Evolutionary conservation across 2,113 vertebrate species (phyloP), one percentile per base, ranked within the genome.

Genomic region (Telmatochromis sp.): DNA sequence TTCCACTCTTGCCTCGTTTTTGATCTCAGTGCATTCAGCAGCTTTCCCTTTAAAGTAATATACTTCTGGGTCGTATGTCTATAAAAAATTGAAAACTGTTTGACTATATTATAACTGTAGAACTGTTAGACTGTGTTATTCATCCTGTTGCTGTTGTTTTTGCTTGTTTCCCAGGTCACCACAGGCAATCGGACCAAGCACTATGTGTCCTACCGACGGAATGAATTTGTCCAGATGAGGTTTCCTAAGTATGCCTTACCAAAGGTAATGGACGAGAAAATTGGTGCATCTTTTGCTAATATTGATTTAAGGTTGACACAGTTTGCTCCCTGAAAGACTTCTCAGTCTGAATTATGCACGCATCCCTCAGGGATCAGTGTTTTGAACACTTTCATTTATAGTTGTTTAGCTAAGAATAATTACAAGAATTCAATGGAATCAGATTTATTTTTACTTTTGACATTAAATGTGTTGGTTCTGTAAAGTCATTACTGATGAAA

Each of bases 161-260:
- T 33, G 42, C 42, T 10, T 10, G 6, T 94, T 95, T 93, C 13
- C 45, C 23, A 99, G 99, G 97, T 97, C 49, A 98, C 98, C 17
- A 94, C 97, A 55, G 95, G 96, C 35, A 99, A 98, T 93, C 96
- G 95, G 21, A 99, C 97, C 75, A 98, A 97, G 80, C 97, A 99
- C 91, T 99, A 97, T 0, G 97, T 99, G 37, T 99, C 99, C 3
- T 97, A 98, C 26, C 97, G 93, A 4, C 97, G 98, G 37, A 96
- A 95, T 12, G 97, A 96, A 13, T 99, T 99, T 75, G 95, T 97
- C 28, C 98, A 97, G 93, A 99, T 99, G 98, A 98, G 96, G 86
- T 95, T 99, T 84, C 98, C 99, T 26, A 99, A 99, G 94, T 99
- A 98, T 0, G 95, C 98, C 0, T 78, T 99, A 81, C 97, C 99